Evolutionary conservation across 2,113 vertebrate genomes (phyloP).

Genomic region (Dinomys branickii): DNA sequence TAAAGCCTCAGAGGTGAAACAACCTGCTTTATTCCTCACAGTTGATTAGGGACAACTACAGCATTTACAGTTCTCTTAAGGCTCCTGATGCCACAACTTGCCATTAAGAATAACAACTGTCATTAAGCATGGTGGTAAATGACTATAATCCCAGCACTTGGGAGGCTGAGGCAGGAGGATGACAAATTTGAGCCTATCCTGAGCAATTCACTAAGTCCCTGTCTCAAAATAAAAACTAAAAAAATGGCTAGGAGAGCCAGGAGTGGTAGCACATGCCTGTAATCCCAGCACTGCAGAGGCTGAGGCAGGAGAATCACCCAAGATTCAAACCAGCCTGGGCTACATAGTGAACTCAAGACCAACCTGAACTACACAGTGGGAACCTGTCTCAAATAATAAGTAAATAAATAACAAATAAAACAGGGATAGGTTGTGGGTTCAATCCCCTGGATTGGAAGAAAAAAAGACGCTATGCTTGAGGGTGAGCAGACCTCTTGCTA

Average conservation of each 20-base stretch:
- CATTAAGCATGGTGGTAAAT: neutral
- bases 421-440: neutral
- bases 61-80: neutral
- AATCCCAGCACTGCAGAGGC: neutral
- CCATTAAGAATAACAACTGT: neutral
- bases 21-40: neutral
- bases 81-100: neutral
- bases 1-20: neutral
- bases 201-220: neutral
- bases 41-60: neutral
- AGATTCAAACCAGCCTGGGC: neutral
- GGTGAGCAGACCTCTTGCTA: neutral
- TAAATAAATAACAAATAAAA: neutral
- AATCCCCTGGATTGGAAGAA: neutral
- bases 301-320: neutral
- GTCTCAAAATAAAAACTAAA: neutral
- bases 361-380: neutral
- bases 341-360: neutral
- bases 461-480: neutral
- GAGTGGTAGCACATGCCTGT: neutral
- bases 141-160: neutral
- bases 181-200: neutral
- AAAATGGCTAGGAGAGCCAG: neutral
- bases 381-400: no score
- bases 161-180: neutral